Conservation (phyloP, 2,113 vertebrate genomes). For the Pterocles orientalis region DNA sequence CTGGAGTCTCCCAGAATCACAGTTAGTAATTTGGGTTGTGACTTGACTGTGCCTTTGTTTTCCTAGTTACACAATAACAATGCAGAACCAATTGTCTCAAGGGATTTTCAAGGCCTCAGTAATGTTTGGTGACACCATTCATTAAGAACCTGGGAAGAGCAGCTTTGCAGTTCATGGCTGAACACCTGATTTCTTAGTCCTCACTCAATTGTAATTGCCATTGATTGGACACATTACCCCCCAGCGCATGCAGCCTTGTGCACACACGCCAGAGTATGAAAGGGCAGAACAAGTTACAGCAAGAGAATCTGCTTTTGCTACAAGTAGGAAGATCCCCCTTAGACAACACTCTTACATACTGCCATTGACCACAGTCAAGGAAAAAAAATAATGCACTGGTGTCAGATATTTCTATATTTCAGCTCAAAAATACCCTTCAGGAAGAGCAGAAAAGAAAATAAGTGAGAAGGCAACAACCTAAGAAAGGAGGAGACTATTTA, state of each 20-base stretch:
- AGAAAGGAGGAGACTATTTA: constrained; percentile 19
- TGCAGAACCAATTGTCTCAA: neutral
- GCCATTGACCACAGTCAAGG: neutral
- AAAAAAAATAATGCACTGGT: neutral
- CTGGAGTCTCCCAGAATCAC: neutral
- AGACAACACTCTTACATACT: neutral
- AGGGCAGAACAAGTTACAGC: neutral
- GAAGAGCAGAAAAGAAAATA: constrained; percentile 17
- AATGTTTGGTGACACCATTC: neutral
- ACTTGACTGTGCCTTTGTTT: constrained; percentile 15
- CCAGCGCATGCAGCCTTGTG: neutral
- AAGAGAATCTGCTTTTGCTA: neutral
- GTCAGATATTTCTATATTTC: neutral
- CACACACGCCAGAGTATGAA: neutral
- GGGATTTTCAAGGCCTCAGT: neutral
- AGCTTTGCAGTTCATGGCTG: neutral
- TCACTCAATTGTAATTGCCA: neutral
- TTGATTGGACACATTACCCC: neutral
- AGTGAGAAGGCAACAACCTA: constrained; percentile 6
- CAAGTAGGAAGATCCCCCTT: neutral
- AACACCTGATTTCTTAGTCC: neutral
- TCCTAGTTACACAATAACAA: neutral
- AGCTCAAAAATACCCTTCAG: neutral
- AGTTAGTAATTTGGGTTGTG: neutral
- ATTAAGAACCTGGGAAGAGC: neutral